Conservation (phyloP, 2,113 vertebrate species). For the Eubucco bourcierii region DNA sequence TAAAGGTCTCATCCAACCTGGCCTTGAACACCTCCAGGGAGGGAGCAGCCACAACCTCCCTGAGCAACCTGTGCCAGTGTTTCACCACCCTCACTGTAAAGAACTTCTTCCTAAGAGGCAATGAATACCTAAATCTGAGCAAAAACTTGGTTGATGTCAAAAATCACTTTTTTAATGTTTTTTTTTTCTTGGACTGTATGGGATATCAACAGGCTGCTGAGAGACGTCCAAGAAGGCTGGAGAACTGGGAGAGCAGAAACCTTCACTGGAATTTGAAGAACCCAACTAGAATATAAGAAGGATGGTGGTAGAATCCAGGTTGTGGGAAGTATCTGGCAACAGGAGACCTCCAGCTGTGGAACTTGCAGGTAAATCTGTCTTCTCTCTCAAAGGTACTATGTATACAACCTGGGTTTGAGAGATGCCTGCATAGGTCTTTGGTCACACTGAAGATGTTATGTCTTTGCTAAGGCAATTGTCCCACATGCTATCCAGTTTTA, state of each 20-base stretch:
- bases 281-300: neutral
- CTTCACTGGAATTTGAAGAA: neutral
- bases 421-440: accelerated
- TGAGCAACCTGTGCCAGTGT: no score
- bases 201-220: neutral
- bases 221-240: neutral
- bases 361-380: neutral
- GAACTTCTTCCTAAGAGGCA: neutral
- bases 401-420: neutral
- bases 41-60: no score
- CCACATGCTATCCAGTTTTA: neutral
- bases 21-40: no score
- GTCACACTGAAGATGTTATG: neutral
- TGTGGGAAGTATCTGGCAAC: neutral
- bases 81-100: no score
- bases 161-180: neutral
- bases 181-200: neutral
- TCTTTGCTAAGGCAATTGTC: neutral
- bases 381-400: neutral
- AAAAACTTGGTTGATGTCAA: neutral
- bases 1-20: no score
- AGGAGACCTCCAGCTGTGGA: neutral
- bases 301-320: neutral
- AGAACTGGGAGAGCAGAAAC: neutral
- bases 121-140: neutral